Percentiles rank a stretch among this genome's conserved stretches.
Evolutionary conservation across 2,797 vertebrate species (phyloP).

Genomic region (Picus viridis): DNA sequence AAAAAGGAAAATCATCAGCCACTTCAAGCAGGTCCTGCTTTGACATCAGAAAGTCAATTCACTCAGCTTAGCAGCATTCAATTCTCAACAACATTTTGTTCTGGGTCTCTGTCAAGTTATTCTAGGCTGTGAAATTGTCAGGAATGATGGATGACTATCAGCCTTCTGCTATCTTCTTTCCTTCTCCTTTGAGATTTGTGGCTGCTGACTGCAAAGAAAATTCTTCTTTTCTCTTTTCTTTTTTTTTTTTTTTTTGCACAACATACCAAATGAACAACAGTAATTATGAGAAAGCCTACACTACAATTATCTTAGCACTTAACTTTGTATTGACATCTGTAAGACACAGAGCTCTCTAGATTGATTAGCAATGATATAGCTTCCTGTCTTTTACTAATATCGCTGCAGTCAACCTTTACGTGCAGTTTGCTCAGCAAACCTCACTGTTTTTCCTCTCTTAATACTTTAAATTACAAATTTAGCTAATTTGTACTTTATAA

Average conservation of each 20-base stretch:
- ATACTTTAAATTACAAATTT: constrained; percentile 55
- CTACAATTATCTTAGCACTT: constrained; percentile 79
- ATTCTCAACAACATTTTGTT: constrained; percentile 84
- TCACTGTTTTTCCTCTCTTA: constrained; percentile 43
- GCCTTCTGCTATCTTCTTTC: constrained; percentile 94
- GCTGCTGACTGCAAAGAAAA: constrained; percentile 90
- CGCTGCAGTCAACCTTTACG: constrained; percentile 54
- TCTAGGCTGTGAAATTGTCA: constrained; percentile 93
- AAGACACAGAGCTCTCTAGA: constrained; percentile 74
- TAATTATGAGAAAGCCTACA: constrained; percentile 80
- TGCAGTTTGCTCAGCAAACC: neutral
- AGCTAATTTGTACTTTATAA: constrained; percentile 36
- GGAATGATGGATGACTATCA: constrained; percentile 96
- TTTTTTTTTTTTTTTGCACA: constrained; percentile 65
- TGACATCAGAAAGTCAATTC: constrained; percentile 90
- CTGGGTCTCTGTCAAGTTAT: constrained; percentile 87
- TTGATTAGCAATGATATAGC: constrained; percentile 74
- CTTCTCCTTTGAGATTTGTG: constrained; percentile 91
- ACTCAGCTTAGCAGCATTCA: constrained; percentile 88
- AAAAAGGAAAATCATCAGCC: constrained; percentile 66
- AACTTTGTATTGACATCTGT: constrained; percentile 79
- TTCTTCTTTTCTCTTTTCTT: constrained; percentile 68
- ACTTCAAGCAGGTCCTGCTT: constrained; percentile 77
- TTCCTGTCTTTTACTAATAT: constrained; percentile 66
- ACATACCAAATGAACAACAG: constrained; percentile 71